Percentiles rank a stretch among this genome's conserved stretches.
Conservation (phyloP, 2,888 invertebrate species). For the Prenolepis imparis region DNA sequence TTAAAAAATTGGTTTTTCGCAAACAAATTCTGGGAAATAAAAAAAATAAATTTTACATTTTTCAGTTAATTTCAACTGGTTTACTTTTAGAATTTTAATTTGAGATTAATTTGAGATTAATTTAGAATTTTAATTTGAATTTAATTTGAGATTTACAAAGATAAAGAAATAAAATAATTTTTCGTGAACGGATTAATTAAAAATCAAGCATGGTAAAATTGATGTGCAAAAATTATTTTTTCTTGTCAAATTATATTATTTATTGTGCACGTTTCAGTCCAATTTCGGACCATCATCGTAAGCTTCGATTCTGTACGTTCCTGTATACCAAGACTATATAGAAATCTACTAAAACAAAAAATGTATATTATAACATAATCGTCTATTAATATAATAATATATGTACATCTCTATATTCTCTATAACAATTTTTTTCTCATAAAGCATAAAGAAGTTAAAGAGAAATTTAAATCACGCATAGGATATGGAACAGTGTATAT, state of each 20-base stretch:
- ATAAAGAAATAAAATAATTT: too few relatives aligned
- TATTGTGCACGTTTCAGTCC: too few relatives aligned
- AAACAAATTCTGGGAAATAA: neutral
- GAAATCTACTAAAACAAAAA: neutral
- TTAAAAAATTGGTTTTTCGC: neutral
- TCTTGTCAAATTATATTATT: too few relatives aligned
- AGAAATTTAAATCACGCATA: slow-evolving; percentile 22
- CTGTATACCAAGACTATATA: too few relatives aligned
- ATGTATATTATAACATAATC: neutral
- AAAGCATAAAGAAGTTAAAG: slow-evolving; percentile 9
- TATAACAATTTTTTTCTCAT: slow-evolving; percentile 16
- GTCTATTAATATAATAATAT: neutral
- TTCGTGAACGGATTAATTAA: too few relatives aligned
- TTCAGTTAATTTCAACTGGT: neutral
- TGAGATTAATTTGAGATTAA: neutral
- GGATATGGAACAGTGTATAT: slow-evolving; percentile 23
- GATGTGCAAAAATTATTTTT: too few relatives aligned
- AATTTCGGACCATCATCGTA: too few relatives aligned
- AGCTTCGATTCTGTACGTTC: neutral
- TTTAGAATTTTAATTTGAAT: too few relatives aligned
- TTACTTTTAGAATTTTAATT: neutral
- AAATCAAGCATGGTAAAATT: too few relatives aligned
- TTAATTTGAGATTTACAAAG: neutral
- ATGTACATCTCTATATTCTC: neutral
- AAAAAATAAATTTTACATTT: neutral